Percentiles rank a stretch among this genome's conserved stretches.
These are phyloP conservation scores for Pentamera pediparva DNA, from an alignment of 53 echinoderm and acorn worm species.

Conservation along the genomic window DNA sequence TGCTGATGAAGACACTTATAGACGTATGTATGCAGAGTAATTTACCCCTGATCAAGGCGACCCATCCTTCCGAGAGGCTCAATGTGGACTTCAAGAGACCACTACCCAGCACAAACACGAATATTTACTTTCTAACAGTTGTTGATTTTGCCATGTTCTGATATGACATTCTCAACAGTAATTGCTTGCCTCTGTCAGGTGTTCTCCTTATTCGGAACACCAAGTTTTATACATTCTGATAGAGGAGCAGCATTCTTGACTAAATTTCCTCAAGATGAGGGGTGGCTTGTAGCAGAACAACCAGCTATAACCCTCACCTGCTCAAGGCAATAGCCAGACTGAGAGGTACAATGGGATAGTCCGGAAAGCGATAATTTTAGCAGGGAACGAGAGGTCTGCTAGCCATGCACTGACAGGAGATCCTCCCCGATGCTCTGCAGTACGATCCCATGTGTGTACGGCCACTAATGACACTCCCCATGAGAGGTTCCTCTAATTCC, in stretches of 20 bases:
- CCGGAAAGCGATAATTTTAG: neutral
- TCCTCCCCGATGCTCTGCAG: neutral
- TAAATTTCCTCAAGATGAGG: neutral
- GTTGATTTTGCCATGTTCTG: no score
- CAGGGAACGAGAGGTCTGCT: neutral
- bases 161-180: no score
- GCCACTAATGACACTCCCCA: neutral
- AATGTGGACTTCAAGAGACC: slow-evolving; percentile 15
- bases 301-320: neutral
- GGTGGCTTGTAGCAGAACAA: neutral
- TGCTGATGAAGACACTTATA: no score
- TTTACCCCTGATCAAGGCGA: slow-evolving; percentile 1
- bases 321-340: neutral
- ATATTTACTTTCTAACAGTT: slow-evolving; percentile 12
- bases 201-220: slow-evolving; percentile 17
- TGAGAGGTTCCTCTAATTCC: neutral
- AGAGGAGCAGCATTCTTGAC: neutral
- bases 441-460: neutral
- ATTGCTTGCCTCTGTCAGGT: slow-evolving; percentile 2
- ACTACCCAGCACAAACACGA: neutral
- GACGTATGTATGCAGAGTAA: neutral
- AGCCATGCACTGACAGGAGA: neutral
- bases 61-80: slow-evolving; percentile 8
- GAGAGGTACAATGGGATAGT: neutral
- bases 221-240: neutral